Conservation (phyloP, 2,797 vertebrate species). For the Xerus rutilus region DNA sequence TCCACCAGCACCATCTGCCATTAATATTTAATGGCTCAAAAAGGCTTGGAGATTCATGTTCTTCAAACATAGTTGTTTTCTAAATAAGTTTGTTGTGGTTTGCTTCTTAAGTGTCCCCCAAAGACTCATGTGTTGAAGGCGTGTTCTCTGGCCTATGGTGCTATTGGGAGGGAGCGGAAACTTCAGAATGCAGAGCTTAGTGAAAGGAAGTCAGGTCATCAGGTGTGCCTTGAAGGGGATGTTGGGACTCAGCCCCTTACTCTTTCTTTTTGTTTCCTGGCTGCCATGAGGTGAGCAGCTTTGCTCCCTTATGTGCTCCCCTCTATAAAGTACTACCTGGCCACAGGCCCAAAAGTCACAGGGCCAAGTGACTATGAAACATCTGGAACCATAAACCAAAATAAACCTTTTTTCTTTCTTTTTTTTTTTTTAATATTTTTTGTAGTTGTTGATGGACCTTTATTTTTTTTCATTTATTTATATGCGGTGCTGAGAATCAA, state of each 20-base stretch:
- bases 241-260: background rate
- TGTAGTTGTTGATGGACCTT: too few species aligned
- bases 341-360: background rate
- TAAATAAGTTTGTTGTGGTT: background rate
- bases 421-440: too few species aligned
- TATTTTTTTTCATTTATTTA: too few species aligned
- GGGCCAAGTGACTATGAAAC: background rate
- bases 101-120: background rate
- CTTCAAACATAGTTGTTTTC: conserved; percentile 12
- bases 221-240: background rate
- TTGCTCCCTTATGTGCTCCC: background rate
- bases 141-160: too few species aligned
- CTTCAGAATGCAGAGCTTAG: background rate
- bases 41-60: background rate
- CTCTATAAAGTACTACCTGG: background rate
- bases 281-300: background rate
- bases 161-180: too few species aligned
- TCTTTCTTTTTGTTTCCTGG: background rate
- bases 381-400: background rate
- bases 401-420: background rate
- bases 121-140: background rate
- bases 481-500: too few species aligned
- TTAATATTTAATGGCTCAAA: background rate
- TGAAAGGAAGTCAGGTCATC: background rate
- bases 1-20: background rate